Percentiles rank a stretch among this genome's conserved stretches.
These are phyloP conservation scores for Flexamia atlantica DNA, from an alignment of 2,888 invertebrate genomes.

Conservation along the genomic window DNA sequence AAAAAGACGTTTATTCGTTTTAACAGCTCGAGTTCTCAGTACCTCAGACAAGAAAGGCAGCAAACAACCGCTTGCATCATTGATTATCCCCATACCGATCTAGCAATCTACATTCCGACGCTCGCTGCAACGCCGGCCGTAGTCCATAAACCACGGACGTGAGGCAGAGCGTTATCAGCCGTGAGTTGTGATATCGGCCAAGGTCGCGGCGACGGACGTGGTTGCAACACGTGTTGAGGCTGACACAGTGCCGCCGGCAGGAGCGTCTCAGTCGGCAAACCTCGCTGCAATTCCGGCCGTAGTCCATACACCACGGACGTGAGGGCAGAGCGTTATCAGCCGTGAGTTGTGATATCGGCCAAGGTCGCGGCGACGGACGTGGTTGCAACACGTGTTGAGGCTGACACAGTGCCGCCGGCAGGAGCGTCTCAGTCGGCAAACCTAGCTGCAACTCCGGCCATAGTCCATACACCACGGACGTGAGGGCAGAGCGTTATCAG, in stretches of 20 bases:
- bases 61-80: slow-evolving; percentile 13
- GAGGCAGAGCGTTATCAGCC: slow-evolving; percentile 15
- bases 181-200: neutral
- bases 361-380: neutral
- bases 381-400: neutral
- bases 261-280: neutral
- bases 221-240: neutral
- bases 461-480: slow-evolving; percentile 28
- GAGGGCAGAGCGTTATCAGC: slow-evolving; percentile 22
- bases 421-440: neutral
- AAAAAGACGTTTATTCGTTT: slow-evolving; percentile 18
- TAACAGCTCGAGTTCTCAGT: neutral
- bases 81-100: slow-evolving; percentile 20
- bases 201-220: neutral
- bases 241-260: neutral
- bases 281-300: neutral
- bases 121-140: neutral
- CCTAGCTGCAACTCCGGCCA: neutral
- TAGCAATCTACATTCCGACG: slow-evolving; percentile 24
- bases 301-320: slow-evolving; percentile 31
- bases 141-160: slow-evolving; percentile 34
- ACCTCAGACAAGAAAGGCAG: neutral
- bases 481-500: slow-evolving; percentile 23
- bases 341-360: neutral
- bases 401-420: neutral